Evolutionary conservation across 2,113 vertebrate genomes (phyloP).

Genomic region (Melanostigma gelatinosum): DNA sequence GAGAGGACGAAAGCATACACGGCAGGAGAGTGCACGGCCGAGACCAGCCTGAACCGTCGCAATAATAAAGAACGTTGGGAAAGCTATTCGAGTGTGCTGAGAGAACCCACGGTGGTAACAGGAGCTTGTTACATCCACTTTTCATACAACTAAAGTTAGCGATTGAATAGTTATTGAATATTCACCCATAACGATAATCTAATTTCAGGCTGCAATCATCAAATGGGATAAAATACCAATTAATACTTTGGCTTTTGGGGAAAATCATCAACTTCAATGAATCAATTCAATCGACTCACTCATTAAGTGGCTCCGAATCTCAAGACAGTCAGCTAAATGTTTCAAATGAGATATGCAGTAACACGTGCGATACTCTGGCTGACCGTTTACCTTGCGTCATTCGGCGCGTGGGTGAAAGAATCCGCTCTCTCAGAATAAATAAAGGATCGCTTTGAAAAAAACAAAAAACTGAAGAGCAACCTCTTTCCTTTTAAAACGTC

Average conservation of each 20-base stretch:
- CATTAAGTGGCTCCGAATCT: neutral
- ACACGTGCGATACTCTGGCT: neutral
- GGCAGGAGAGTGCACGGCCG: no score
- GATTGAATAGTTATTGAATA: no score
- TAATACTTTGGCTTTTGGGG: neutral
- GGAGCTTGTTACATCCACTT: no score
- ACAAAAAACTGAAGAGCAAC: neutral
- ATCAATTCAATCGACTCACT: neutral
- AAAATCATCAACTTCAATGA: no score
- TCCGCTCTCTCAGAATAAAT: neutral
- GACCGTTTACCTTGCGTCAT: neutral
- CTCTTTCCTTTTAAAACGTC: neutral
- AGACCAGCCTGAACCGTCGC: no score
- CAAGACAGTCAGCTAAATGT: neutral
- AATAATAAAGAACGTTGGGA: no score
- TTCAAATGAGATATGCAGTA: neutral
- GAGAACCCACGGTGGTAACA: no score
- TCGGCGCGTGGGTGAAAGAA: conserved; percentile 3
- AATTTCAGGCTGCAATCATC: neutral
- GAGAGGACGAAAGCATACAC: no score
- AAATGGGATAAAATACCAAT: neutral
- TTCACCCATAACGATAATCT: no score
- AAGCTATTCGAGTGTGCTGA: no score
- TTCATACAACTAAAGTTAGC: no score
- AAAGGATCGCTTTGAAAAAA: neutral